Conservation (phyloP, 2,888 invertebrate genomes). For the Onchidella celtica region DNA sequence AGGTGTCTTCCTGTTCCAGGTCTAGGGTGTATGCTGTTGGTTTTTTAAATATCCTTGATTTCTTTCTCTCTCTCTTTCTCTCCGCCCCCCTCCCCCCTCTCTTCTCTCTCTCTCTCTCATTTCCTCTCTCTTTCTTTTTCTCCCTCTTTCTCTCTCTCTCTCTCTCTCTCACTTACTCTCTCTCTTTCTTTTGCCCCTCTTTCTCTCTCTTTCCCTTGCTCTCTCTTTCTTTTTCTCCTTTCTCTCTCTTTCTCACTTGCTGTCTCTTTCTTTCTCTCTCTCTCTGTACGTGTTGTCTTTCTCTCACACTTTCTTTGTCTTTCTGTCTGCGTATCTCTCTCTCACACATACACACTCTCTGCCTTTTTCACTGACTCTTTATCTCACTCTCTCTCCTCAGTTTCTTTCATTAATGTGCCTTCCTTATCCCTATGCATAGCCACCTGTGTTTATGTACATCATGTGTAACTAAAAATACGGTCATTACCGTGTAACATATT, state of each 20-base stretch:
- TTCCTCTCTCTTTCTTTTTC: not conserved
- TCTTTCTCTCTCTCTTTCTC: slow-evolving; percentile 14
- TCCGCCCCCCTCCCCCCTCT: not conserved
- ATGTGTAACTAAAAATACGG: no score
- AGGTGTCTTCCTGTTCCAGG: slow-evolving; percentile 35
- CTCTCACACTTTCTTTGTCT: not conserved
- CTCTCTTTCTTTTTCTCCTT: not conserved
- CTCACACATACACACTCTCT: slow-evolving; percentile 11
- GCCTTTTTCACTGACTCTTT: slow-evolving; percentile 5
- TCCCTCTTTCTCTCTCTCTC: not conserved
- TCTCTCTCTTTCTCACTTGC: not conserved
- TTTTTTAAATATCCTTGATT: not conserved
- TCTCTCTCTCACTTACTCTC: not conserved
- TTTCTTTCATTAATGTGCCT: not conserved
- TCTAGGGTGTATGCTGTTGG: not conserved
- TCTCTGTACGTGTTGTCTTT: no score
- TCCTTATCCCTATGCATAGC: not conserved
- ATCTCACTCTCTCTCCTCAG: not conserved
- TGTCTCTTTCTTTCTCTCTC: no score
- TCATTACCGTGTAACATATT: no score
- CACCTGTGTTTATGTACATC: slow-evolving; percentile 1
- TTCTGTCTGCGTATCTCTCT: slow-evolving; percentile 1
- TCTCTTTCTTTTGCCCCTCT: not conserved
- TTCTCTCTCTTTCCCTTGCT: not conserved
- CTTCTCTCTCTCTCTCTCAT: slow-evolving; percentile 4